Percentiles rank a stretch among this genome's conserved stretches.
Conservation (phyloP, 2,113 vertebrate species). For the Mobula hypostoma region DNA sequence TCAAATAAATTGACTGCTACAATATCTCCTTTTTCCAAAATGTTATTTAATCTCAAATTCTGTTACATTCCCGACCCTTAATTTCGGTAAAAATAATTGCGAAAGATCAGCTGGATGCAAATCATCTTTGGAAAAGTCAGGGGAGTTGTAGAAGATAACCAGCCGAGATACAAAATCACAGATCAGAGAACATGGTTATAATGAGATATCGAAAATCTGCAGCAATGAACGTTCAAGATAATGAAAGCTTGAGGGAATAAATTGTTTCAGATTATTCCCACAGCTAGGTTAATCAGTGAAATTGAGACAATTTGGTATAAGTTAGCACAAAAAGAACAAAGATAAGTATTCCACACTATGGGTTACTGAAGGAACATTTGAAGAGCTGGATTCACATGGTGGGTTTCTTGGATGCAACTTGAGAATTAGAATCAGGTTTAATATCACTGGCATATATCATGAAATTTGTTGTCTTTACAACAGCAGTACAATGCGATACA, state of each 20-base stretch:
- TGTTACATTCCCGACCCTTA: neutral
- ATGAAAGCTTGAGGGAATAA: constrained; percentile 8
- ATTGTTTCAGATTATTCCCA: neutral
- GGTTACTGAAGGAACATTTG: neutral
- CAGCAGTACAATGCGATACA: no score
- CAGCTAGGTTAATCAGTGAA: neutral
- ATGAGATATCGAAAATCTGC: neutral
- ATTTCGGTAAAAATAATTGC: neutral
- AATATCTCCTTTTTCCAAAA: neutral
- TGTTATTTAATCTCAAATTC: neutral
- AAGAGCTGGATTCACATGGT: no score
- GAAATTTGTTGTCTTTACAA: no score
- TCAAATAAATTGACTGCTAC: neutral
- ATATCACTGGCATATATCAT: no score
- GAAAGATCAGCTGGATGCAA: neutral
- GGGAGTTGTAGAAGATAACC: neutral
- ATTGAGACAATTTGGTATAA: neutral
- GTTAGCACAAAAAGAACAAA: neutral
- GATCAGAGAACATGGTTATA: neutral
- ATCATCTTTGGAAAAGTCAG: neutral
- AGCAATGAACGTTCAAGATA: neutral
- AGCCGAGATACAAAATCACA: neutral
- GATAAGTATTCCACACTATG: neutral
- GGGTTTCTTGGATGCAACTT: no score
- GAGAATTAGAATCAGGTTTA: no score